Conservation (phyloP, 2,797 vertebrate genomes). For the Thunnus albacares region DNA sequence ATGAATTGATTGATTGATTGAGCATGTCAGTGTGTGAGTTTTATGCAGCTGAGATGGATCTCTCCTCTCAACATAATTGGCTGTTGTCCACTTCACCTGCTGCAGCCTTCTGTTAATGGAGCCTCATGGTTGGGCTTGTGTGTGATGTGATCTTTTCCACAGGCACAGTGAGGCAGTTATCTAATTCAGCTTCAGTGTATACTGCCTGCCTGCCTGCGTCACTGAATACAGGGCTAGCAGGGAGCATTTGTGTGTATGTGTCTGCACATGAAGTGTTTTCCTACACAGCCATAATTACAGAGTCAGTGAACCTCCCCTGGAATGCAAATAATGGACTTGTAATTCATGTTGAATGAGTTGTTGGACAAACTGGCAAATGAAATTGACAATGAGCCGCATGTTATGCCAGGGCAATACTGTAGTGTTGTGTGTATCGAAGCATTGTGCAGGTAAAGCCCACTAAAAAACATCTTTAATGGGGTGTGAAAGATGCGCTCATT, state of each 20-base stretch:
- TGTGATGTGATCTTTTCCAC: slow-evolving; percentile 39
- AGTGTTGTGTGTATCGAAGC: slow-evolving; percentile 21
- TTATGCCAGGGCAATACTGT: background rate
- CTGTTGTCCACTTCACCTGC: slow-evolving; percentile 47
- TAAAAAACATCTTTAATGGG: slow-evolving; percentile 21
- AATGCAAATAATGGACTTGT: slow-evolving; percentile 58
- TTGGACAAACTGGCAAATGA: slow-evolving; percentile 60
- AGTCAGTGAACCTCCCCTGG: slow-evolving; percentile 43
- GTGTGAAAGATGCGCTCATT: slow-evolving; percentile 16
- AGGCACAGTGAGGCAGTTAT: slow-evolving; percentile 20
- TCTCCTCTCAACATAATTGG: slow-evolving; percentile 24
- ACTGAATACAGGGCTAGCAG: background rate
- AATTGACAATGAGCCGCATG: slow-evolving; percentile 17
- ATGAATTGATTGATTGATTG: too few species aligned
- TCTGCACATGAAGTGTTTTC: slow-evolving; percentile 11
- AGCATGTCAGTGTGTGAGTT: background rate
- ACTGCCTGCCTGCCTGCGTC: slow-evolving; percentile 9
- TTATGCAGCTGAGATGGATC: background rate
- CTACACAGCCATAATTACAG: slow-evolving; percentile 36
- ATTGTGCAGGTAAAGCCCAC: slow-evolving; percentile 14
- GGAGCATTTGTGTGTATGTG: slow-evolving; percentile 9
- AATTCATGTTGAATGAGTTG: slow-evolving; percentile 62
- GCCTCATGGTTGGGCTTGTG: slow-evolving; percentile 15
- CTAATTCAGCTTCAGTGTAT: slow-evolving; percentile 17
- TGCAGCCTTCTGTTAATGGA: slow-evolving; percentile 28